These are phyloP conservation scores for Nowickia ferox DNA, from an alignment of 2,888 invertebrate species.

Conservation along the genomic window DNA sequence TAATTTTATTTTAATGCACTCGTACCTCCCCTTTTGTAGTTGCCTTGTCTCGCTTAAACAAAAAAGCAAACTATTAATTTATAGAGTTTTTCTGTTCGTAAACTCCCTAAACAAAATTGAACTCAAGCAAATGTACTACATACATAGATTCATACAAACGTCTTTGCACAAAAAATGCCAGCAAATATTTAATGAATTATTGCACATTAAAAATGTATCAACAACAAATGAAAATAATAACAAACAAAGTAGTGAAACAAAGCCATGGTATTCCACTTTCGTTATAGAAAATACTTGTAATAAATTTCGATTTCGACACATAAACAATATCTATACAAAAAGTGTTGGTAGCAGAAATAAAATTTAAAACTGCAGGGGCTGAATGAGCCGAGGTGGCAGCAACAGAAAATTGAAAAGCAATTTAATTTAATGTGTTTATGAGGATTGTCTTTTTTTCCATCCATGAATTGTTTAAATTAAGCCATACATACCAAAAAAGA, in stretches of 20 bases:
- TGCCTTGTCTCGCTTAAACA: background rate
- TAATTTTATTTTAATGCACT: background rate
- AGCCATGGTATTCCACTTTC: slow-evolving; percentile 56
- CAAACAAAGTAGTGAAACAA: slow-evolving; percentile 50
- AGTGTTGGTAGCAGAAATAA: slow-evolving; percentile 41
- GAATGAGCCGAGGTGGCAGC: slow-evolving; percentile 38
- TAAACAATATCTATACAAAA: slow-evolving; percentile 56
- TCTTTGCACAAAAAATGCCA: slow-evolving; percentile 14
- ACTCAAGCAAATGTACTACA: too few relatives aligned
- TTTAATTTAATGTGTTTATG: slow-evolving; percentile 82
- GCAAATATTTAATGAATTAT: slow-evolving; percentile 75
- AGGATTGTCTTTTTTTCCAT: slow-evolving; percentile 74
- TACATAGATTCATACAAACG: background rate
- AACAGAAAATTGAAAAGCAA: slow-evolving; percentile 78
- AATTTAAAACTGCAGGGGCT: slow-evolving; percentile 23
- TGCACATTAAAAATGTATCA: slow-evolving; percentile 70
- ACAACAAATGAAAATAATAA: slow-evolving; percentile 50
- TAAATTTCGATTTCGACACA: slow-evolving; percentile 74
- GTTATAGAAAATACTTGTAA: slow-evolving; percentile 58
- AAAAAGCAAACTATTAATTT: slow-evolving; percentile 42
- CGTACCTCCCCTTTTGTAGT: background rate
- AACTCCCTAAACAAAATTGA: too few relatives aligned
- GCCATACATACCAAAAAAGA: slow-evolving; percentile 32
- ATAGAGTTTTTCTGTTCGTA: slow-evolving; percentile 18
- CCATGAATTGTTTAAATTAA: slow-evolving; percentile 30